Evolutionary conservation across 2,113 vertebrate species (phyloP).

Genomic region (Nicator chloris): DNA sequence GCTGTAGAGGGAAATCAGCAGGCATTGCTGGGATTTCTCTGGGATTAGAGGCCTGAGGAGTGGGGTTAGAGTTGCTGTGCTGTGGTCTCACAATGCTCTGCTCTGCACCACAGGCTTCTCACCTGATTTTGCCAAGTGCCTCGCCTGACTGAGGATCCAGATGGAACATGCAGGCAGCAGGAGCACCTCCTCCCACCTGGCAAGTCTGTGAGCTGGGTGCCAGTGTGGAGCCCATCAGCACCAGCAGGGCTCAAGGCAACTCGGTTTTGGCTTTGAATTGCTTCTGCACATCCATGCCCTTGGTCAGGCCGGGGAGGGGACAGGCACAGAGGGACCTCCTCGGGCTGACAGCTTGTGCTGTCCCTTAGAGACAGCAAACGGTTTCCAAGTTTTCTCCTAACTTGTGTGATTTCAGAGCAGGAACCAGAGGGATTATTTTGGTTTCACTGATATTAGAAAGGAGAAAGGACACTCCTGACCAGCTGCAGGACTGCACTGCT

Average conservation of each 20-base stretch:
- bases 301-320: background rate
- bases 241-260: background rate
- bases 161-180: background rate
- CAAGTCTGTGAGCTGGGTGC: background rate
- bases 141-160: background rate
- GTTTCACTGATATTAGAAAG: background rate
- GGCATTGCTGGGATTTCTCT: background rate
- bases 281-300: background rate
- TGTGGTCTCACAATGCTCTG: rapidly evolving
- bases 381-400: background rate
- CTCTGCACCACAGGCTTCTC: background rate
- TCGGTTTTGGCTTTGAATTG: background rate
- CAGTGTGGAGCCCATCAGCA: background rate
- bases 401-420: background rate
- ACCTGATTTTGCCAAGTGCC: background rate
- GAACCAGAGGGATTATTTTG: background rate
- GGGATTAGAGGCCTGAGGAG: background rate
- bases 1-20: background rate
- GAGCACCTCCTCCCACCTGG: background rate
- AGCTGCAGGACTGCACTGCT: background rate
- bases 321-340: background rate
- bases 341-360: background rate
- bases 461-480: background rate
- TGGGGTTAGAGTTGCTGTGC: background rate
- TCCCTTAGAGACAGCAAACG: background rate